Base-by-base conservation (phyloP, 30 jellyfish, hydroid and myxozoan species). In the Hydractinia echinata region DNA sequence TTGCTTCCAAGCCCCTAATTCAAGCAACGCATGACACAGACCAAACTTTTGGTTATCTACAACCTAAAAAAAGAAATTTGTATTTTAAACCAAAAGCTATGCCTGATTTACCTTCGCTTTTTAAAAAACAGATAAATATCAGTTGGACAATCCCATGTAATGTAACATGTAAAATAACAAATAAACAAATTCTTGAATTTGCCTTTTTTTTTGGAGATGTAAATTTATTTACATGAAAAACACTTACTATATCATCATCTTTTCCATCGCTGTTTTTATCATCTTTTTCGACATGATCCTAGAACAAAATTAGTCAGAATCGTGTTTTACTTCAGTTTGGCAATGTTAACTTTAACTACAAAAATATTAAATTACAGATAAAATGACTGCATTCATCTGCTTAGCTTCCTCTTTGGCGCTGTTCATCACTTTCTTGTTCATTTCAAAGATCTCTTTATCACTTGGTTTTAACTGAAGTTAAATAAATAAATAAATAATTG, bases 1-100 rank as follows among this genome's bases (percentile, higher is more conserved):
- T 73, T 87, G 94, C 48, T 93, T 95, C 96, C 96, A 87, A 51
- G 99, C 99, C 4, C 95, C 99, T 14, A 81, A 77, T 67, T 93
- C 92, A 79, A 93, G 62, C 61, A 93, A 61, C 10, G 99, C 96
- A 53, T 16, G 66, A 54, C 96, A 83, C 21, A 93, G 73, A 3
- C 99, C 96, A 67, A 89, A 92, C 56, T 93, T 93, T 71, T 93
- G 99, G 67, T 93, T 93, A 76, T 93, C 96, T 7, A 66, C 60
- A 10, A 76, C 91, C 83, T 84, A 87, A 73, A n/a, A 21, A 3
- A 61, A 3, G 3, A 64, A 64, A 7, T 51, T 13, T 6, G 74
- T 13, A 13, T 13, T 64, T 30, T 30, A 2, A 30, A 30, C 1
- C 69, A 11, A 16, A 58, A 16, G 15, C 1, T 58, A 11, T 3